Evolutionary conservation across 2,888 invertebrate genomes (phyloP).

Genomic region (Nemotelus pantherinus): DNA sequence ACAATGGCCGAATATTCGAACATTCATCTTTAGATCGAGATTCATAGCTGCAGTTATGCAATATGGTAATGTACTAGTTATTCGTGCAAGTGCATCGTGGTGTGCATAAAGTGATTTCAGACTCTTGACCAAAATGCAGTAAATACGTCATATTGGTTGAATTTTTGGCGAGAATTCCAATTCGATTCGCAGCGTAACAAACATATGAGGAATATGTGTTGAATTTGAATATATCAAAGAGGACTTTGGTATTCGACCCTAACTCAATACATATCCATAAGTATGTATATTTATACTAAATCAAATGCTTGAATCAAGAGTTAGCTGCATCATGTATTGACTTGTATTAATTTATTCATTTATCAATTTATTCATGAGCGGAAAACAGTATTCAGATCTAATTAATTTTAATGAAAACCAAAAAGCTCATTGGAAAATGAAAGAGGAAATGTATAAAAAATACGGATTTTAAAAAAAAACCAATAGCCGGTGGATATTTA

Average conservation of each 20-base stretch:
- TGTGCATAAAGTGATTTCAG: constrained; percentile 6
- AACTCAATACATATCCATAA: no score
- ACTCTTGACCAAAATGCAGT: constrained; percentile 12
- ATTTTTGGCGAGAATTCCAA: constrained; percentile 25
- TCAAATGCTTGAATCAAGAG: no score
- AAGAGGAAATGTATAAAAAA: no score
- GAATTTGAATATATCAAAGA: no score
- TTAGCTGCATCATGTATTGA: constrained; percentile 57
- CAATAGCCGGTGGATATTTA: no score
- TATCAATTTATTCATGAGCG: constrained; percentile 65
- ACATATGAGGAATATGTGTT: no score
- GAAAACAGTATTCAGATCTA: constrained; percentile 65
- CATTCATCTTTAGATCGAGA: background rate
- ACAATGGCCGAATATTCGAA: no score
- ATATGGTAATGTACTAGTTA: constrained; percentile 13
- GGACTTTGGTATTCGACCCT: no score
- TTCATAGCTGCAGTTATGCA: constrained; percentile 18
- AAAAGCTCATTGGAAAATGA: constrained; percentile 2
- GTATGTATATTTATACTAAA: background rate
- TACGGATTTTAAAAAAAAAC: no score
- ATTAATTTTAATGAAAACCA: constrained; percentile 63
- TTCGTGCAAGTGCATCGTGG: constrained; percentile 15
- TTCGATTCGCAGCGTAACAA: background rate
- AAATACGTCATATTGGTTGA: background rate
- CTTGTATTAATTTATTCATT: constrained; percentile 66